A percentile compares a stretch with the other conserved stretches of the same genome.
Conservation (phyloP, 1,140 invertebrate genomes). For the Cotesia chilonis region DNA sequence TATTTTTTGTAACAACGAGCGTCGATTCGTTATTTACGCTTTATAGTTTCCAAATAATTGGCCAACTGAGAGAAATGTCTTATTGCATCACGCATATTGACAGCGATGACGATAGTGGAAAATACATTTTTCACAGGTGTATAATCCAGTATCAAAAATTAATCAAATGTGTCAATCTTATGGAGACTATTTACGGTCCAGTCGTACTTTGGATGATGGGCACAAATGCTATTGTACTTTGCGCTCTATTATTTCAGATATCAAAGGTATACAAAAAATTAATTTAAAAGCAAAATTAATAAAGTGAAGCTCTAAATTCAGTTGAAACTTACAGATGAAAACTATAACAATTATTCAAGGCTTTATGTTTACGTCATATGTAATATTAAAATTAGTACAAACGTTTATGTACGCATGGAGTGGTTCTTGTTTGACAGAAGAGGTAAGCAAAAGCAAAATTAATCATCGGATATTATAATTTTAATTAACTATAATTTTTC, state of each 20-base stretch:
- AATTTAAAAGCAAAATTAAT: background rate
- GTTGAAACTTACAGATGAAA: constrained; percentile 14
- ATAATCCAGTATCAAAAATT: constrained; percentile 33
- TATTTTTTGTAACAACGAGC: constrained; percentile 39
- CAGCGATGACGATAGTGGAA: constrained; percentile 13
- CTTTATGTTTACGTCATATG: constrained; percentile 10
- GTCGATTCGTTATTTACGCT: constrained; percentile 47
- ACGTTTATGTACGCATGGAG: constrained; percentile 39
- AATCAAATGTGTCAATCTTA: constrained; percentile 31
- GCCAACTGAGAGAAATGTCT: constrained; percentile 30
- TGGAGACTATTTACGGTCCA: constrained; percentile 45
- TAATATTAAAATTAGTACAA: constrained; percentile 36
- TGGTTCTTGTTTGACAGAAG: constrained; percentile 32
- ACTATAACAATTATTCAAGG: constrained; percentile 15
- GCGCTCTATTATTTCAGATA: constrained; percentile 28
- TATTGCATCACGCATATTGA: constrained; percentile 34
- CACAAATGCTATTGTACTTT: constrained; percentile 46
- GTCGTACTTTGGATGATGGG: constrained; percentile 41
- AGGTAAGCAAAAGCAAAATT: constrained; percentile 23
- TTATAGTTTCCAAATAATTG: constrained; percentile 45
- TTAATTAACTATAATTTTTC: constrained; percentile 11
- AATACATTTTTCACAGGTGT: constrained; percentile 32
- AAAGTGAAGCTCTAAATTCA: background rate
- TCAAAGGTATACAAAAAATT: constrained; percentile 32
- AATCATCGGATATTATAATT: background rate